Conservation (phyloP, 2,797 vertebrate genomes). For the Pitangus sulphuratus region DNA sequence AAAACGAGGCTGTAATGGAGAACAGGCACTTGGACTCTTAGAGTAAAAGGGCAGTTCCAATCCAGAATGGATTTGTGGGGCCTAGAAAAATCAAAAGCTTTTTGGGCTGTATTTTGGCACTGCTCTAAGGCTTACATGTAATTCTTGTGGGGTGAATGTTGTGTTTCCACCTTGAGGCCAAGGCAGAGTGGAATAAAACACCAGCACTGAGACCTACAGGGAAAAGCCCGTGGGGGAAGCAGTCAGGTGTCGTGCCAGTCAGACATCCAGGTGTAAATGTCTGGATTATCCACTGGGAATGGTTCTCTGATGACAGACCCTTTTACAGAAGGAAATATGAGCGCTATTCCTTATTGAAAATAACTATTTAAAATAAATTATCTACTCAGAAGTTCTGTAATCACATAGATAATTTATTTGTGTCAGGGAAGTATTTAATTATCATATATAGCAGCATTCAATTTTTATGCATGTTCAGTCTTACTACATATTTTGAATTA, state of each 20-base stretch:
- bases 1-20: not conserved
- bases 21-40: not conserved
- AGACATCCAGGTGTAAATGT: not conserved
- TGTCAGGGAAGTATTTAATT: not conserved
- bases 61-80: not conserved
- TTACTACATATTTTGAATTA: not conserved
- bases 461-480: not conserved
- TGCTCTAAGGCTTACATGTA: not conserved
- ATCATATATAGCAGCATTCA: not conserved
- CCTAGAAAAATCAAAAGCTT: not conserved
- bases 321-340: not conserved
- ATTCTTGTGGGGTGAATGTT: accelerated
- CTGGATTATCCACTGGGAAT: not conserved
- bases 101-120: not conserved
- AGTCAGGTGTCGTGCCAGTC: not conserved
- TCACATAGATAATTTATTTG: not conserved
- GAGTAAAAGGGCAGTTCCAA: not conserved
- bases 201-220: not conserved
- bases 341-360: not conserved
- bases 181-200: not conserved
- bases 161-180: not conserved
- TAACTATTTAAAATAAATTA: not conserved
- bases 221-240: not conserved
- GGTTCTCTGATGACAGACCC: not conserved
- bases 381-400: not conserved